phyloP scores from a whole-genome alignment of 2,888 invertebrate species.

The Branchipolynoe longqiensis region DNA sequence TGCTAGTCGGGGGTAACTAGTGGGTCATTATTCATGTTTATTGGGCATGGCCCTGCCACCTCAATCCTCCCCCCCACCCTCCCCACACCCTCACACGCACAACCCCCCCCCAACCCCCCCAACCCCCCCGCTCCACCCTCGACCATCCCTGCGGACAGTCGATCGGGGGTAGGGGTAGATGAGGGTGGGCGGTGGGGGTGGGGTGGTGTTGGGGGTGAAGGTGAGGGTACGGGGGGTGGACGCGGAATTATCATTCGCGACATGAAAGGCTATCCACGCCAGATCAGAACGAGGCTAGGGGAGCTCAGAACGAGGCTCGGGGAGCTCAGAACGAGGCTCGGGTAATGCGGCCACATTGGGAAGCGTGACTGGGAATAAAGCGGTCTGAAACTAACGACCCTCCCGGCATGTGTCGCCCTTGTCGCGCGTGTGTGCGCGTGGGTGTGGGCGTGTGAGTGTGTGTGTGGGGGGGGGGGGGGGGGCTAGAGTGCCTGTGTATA shows the following conservation, averaged over 20 bases:
- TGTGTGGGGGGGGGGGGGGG: too few relatives aligned
- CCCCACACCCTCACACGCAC: background rate
- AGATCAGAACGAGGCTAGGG: slow-evolving; percentile 8
- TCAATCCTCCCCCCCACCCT: background rate
- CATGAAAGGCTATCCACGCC: slow-evolving; percentile 23
- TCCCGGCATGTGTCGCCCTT: too few relatives aligned
- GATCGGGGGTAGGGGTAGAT: too few relatives aligned
- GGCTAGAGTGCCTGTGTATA: too few relatives aligned
- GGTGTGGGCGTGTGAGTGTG: too few relatives aligned
- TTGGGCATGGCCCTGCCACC: background rate
- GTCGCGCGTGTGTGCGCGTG: slow-evolving; percentile 7
- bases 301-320: slow-evolving; percentile 21
- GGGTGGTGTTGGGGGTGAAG: too few relatives aligned
- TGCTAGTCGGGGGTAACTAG: background rate
- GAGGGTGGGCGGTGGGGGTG: too few relatives aligned
- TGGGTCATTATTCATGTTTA: background rate
- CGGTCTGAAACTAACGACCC: slow-evolving; percentile 32
- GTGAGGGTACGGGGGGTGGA: too few relatives aligned
- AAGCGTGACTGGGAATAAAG: slow-evolving; percentile 43
- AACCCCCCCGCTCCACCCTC: too few relatives aligned
- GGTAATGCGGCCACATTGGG: slow-evolving; percentile 21
- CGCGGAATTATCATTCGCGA: slow-evolving; percentile 30
- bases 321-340: slow-evolving; percentile 30
- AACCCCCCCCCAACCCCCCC: slow-evolving; percentile 6
- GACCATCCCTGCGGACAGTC: too few relatives aligned